These are phyloP conservation scores for Alfaro cultratus DNA, from an alignment of 2,797 vertebrate genomes.

Conservation along the genomic window DNA sequence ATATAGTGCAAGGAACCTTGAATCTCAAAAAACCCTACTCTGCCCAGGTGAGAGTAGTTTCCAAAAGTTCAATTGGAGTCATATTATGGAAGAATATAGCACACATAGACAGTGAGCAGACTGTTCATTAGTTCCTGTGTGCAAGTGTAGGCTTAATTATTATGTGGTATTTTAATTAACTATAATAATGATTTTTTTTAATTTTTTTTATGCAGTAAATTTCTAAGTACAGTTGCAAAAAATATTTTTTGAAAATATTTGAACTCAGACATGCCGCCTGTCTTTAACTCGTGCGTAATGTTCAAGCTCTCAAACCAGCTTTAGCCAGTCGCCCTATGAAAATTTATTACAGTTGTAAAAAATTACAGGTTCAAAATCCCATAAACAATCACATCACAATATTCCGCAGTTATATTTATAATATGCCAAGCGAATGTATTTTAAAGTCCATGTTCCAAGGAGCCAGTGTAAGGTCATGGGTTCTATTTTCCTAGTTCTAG, in stretches of 20 bases:
- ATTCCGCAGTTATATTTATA: no score
- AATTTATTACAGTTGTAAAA: neutral
- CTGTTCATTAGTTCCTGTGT: neutral
- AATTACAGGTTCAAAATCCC: neutral
- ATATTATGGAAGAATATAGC: neutral
- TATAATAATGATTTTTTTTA: constrained; percentile 1
- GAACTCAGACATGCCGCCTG: neutral
- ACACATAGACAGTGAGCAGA: neutral
- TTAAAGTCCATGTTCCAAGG: no score
- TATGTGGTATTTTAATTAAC: neutral
- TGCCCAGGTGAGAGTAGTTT: constrained; percentile 41
- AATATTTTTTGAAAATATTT: neutral
- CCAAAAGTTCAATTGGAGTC: constrained; percentile 20
- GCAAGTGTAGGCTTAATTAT: constrained; percentile 1
- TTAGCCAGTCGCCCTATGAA: neutral
- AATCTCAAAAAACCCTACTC: constrained; percentile 33
- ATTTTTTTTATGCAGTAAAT: neutral
- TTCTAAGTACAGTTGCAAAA: neutral
- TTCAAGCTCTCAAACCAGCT: neutral
- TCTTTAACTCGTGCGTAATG: neutral
- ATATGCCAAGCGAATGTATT: no score
- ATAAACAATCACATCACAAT: neutral
- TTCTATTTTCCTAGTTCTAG: no score
- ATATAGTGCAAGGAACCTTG: constrained; percentile 34
- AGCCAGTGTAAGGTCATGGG: no score